Conservation (phyloP, 2,888 invertebrate genomes). For the Coleophora deauratella region DNA sequence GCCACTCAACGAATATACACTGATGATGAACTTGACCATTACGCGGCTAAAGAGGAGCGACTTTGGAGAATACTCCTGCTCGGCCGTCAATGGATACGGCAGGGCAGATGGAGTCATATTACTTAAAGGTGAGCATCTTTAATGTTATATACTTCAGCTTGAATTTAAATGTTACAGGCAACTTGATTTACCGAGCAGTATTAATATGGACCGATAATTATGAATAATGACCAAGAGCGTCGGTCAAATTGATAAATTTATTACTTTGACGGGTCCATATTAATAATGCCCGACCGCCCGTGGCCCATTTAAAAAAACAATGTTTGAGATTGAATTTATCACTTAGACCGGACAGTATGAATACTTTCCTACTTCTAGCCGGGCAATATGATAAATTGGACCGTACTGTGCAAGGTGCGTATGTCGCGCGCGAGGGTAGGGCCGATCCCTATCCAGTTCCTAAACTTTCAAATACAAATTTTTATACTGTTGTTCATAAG, state of each 20-base stretch:
- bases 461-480: neutral
- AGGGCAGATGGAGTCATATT: slow-evolving; percentile 83
- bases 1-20: slow-evolving; percentile 81
- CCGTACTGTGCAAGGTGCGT: neutral
- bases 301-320: neutral
- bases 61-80: slow-evolving; percentile 86
- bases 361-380: neutral
- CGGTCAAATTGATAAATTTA: slow-evolving; percentile 1
- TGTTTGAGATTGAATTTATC: neutral
- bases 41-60: slow-evolving; percentile 81
- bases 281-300: neutral
- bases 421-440: neutral
- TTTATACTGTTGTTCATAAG: neutral
- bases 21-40: slow-evolving; percentile 88
- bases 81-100: slow-evolving; percentile 85
- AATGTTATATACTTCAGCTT: slow-evolving; percentile 17
- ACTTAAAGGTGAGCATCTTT: slow-evolving; percentile 79
- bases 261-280: slow-evolving; percentile 2
- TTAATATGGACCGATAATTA: neutral
- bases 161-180: slow-evolving; percentile 2
- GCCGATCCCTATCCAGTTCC: neutral
- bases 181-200: neutral
- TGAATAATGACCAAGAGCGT: slow-evolving; percentile 1
- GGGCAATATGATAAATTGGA: neutral
- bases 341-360: neutral